Base-by-base conservation (phyloP, 2,113 vertebrate species). In the Hassar affinis region DNA sequence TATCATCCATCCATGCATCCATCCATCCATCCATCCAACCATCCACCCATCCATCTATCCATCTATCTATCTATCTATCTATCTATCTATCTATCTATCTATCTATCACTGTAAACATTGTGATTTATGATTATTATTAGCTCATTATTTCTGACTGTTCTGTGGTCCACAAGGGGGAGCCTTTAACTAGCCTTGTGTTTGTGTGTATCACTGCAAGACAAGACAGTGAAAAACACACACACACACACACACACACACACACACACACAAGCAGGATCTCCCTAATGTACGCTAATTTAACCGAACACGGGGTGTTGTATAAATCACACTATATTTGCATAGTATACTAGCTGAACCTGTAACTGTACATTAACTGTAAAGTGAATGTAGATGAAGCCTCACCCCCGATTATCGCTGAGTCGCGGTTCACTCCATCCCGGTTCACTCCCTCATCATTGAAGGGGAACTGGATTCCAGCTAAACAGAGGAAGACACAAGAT, bases 341-440 rank as follows among this genome's bases (percentile, higher is more conserved):
- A 6, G 47, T 2, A 7, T 22, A 25, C 12, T 1, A 35, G 22
- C 1, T 27, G 4, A n/a, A n/a, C n/a, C n/a, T n/a, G n/a, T n/a
- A n/a, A n/a, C n/a, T n/a, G n/a, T n/a, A n/a, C n/a, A n/a, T n/a
- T n/a, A n/a, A n/a, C n/a, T 6, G 42, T 14, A n/a, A 72, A 45
- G 10, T 2, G 35, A 71, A n/a, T 15, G 14, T 1, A 42, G 20
- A 7, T 27, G 45, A 33, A 54, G 8, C 47, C 80, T 87, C 88
- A 99, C 98, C 98, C 95, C 97, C 98, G 49, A 99, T 95, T 79
- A 99, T 94, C 17, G 97, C 97, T 2, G 96, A 99, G 88, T 99
- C 96, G 78, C 96, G 95, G 91, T 98, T 97, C 64, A 96, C 95
- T 82, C 95, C 95, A 90, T 95, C 94, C 85, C 93, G 92, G 54